phyloP scores from a whole-genome alignment of 2,113 vertebrate species.

The Pelecanus crispus region DNA sequence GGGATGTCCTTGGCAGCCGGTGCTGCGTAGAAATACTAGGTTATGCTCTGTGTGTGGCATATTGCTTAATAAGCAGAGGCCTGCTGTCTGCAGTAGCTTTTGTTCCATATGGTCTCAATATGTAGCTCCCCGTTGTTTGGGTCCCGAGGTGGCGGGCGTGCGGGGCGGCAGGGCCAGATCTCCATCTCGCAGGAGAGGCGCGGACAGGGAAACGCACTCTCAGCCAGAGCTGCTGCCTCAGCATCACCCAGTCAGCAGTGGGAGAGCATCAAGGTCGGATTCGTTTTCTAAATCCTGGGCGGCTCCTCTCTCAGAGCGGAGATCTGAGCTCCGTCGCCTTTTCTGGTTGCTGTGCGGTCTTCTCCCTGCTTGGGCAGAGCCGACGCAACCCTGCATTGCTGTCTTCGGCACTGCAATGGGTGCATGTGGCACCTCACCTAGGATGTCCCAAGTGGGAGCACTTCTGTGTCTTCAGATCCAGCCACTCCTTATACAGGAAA shows the following conservation, averaged over 20 bases:
- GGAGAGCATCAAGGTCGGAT: neutral
- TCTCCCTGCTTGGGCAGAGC: neutral
- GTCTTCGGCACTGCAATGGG: rapidly evolving
- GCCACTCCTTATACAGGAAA: neutral
- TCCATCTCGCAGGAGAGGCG: neutral
- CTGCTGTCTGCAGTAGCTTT: neutral
- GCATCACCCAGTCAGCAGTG: neutral
- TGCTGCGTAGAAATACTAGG: neutral
- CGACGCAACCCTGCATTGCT: rapidly evolving
- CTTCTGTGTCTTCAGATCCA: neutral
- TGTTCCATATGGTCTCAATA: neutral
- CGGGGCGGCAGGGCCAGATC: neutral
- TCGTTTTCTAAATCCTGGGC: rapidly evolving
- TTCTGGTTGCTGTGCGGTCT: rapidly evolving
- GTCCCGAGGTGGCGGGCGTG: neutral
- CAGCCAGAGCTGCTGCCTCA: neutral
- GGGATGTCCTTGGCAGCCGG: neutral
- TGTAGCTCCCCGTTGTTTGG: neutral
- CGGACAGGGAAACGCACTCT: neutral
- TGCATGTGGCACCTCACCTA: neutral
- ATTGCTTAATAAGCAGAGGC: neutral
- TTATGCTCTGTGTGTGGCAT: neutral
- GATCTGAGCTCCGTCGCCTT: neutral
- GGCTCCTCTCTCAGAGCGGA: neutral
- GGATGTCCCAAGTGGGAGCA: neutral